Percentiles rank a stretch among this genome's conserved stretches.
These are phyloP conservation scores for Tachina fera DNA, from an alignment of 2,888 invertebrate species.

Conservation along the genomic window DNA sequence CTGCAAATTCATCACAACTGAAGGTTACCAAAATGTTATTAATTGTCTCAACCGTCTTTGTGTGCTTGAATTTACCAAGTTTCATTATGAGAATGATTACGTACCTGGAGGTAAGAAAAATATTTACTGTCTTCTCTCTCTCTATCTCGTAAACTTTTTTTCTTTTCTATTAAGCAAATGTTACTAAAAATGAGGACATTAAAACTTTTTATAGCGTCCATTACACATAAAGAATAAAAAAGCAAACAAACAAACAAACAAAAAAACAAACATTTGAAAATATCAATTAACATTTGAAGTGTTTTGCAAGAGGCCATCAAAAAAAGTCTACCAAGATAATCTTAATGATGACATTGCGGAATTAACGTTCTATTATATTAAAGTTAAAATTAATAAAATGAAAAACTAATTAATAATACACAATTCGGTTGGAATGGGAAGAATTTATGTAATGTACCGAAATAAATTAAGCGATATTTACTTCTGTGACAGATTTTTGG, in stretches of 20 bases:
- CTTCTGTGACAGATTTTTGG: too few species aligned
- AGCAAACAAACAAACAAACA: not conserved
- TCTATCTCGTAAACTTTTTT: not conserved
- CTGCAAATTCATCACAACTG: slow-evolving; percentile 85
- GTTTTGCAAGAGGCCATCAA: not conserved
- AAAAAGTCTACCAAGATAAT: too few species aligned
- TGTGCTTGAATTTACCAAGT: slow-evolving; percentile 90
- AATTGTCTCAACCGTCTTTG: slow-evolving; percentile 90
- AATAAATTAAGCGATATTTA: too few species aligned
- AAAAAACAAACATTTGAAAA: not conserved
- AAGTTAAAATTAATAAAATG: too few species aligned
- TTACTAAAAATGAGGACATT: not conserved
- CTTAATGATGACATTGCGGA: too few species aligned
- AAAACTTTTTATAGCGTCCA: not conserved
- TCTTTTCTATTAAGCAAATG: not conserved
- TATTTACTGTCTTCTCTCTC: slow-evolving; percentile 3
- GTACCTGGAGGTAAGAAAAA: slow-evolving; percentile 85
- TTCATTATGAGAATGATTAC: slow-evolving; percentile 88
- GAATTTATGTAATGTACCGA: too few species aligned
- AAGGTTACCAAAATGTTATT: slow-evolving; percentile 92
- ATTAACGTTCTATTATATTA: too few species aligned
- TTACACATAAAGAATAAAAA: not conserved
- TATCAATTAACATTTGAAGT: slow-evolving; percentile 5
- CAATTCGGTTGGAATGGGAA: too few species aligned
- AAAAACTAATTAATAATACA: too few species aligned